A percentile compares a stretch with the other conserved stretches of the same genome.
These are phyloP conservation scores for Platysternon megacephalum DNA, from an alignment of 2,113 vertebrate genomes.

Conservation along the genomic window DNA sequence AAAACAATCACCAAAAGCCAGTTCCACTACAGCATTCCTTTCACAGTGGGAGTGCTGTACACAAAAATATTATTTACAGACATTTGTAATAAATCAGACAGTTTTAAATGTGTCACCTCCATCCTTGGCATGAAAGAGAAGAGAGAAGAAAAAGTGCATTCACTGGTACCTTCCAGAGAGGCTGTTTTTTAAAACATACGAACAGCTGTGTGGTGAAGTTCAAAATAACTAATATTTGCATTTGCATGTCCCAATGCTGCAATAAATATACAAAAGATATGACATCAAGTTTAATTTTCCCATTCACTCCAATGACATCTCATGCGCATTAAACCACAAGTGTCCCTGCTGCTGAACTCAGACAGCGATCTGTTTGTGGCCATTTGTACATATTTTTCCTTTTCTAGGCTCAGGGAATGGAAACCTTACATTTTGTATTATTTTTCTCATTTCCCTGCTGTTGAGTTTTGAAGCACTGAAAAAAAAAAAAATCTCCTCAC, in stretches of 20 bases:
- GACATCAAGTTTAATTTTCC: slow-evolving; percentile 21
- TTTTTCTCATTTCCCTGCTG: neutral
- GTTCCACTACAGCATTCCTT: slow-evolving; percentile 31
- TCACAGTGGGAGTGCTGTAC: slow-evolving; percentile 58
- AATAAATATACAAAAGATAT: slow-evolving; percentile 47
- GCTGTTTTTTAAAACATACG: slow-evolving; percentile 60
- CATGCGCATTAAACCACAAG: neutral
- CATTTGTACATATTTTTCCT: neutral
- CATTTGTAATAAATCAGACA: slow-evolving; percentile 70
- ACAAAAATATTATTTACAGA: slow-evolving; percentile 75
- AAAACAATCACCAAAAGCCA: neutral
- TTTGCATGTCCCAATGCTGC: slow-evolving; percentile 57
- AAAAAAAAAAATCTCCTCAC: neutral
- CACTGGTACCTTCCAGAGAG: slow-evolving; percentile 35
- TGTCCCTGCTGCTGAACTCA: neutral
- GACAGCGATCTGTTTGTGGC: neutral
- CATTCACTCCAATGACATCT: neutral
- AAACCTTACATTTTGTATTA: neutral
- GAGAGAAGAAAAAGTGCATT: slow-evolving; percentile 64
- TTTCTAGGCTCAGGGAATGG: slow-evolving; percentile 2
- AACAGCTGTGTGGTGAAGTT: slow-evolving; percentile 42
- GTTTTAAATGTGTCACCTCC: slow-evolving; percentile 59
- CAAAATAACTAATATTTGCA: slow-evolving; percentile 73
- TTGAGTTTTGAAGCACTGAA: neutral
- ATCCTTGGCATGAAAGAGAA: slow-evolving; percentile 39